Evolutionary conservation across 1,140 invertebrate genomes (phyloP).

Genomic region (Lanistes nyassanus): DNA sequence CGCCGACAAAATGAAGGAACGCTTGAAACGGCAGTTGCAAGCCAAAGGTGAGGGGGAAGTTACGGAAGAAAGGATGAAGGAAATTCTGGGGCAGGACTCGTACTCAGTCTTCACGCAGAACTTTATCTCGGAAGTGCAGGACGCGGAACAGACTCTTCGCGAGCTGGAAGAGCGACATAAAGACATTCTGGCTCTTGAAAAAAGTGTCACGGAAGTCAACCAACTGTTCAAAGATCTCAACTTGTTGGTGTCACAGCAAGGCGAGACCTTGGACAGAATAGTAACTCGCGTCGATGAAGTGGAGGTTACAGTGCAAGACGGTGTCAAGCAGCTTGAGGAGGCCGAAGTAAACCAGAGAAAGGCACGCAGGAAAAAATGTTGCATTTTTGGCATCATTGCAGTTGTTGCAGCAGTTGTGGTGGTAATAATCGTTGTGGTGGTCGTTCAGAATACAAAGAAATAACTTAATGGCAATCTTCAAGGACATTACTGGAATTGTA

Average conservation of each 20-base stretch:
- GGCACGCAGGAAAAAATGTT: conserved; percentile 42
- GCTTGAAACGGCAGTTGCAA: conserved; percentile 35
- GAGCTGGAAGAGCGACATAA: conserved; percentile 70
- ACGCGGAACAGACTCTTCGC: conserved; percentile 44
- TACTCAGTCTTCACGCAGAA: conserved; percentile 46
- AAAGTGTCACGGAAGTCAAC: conserved; percentile 49
- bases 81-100: conserved; percentile 39
- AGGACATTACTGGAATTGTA: too few relatives aligned
- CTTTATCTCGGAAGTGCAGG: conserved; percentile 43
- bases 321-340: conserved; percentile 36
- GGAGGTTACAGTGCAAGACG: conserved; percentile 36
- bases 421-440: conserved; percentile 38
- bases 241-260: conserved; percentile 46
- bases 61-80: conserved; percentile 31
- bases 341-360: conserved; percentile 36
- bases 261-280: conserved; percentile 48
- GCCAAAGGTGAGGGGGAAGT: conserved; percentile 30
- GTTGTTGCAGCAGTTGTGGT: conserved; percentile 37
- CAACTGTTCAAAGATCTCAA: conserved; percentile 51
- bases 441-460: not conserved
- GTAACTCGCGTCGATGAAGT: conserved; percentile 40
- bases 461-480: too few relatives aligned
- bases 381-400: conserved; percentile 39
- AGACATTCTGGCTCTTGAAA: conserved; percentile 48
- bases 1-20: conserved; percentile 47